Conservation (phyloP, 1,140 invertebrate genomes). For the Linepithema humile region DNA sequence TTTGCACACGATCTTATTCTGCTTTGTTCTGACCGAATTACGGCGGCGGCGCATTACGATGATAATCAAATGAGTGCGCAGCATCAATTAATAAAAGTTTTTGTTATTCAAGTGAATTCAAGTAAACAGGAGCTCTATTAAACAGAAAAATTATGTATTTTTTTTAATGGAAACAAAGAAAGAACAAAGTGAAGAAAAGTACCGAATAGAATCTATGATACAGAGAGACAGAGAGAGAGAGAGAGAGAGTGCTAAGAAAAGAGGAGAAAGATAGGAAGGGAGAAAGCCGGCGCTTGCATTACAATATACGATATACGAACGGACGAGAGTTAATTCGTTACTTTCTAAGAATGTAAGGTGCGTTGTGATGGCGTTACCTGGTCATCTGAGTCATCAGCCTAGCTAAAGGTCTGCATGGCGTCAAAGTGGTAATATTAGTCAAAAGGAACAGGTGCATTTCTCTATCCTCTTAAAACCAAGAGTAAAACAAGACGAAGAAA, state of each 20-base stretch:
- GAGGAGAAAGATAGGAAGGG: neutral
- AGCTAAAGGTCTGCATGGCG: slow-evolving; percentile 85
- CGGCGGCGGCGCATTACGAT: too few species aligned
- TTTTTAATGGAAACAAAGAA: too few species aligned
- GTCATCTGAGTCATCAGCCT: slow-evolving; percentile 84
- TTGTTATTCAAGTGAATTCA: too few species aligned
- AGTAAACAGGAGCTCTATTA: too few species aligned
- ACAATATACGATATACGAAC: slow-evolving; percentile 2
- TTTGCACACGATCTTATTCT: too few species aligned
- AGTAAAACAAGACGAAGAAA: slow-evolving; percentile 54
- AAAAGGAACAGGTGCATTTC: slow-evolving; percentile 81
- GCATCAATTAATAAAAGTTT: too few species aligned
- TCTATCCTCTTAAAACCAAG: slow-evolving; percentile 77
- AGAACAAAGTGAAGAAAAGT: neutral
- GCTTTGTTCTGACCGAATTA: too few species aligned
- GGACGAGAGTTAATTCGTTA: slow-evolving; percentile 49
- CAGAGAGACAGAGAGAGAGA: neutral
- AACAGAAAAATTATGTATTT: too few species aligned
- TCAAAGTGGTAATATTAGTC: slow-evolving; percentile 84
- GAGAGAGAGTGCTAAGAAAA: slow-evolving; percentile 30
- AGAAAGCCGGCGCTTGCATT: neutral
- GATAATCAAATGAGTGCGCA: too few species aligned
- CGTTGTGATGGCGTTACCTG: slow-evolving; percentile 84
- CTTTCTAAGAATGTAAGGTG: slow-evolving; percentile 80
- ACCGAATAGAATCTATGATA: neutral